Evolutionary conservation across 1,140 invertebrate species (phyloP).

Genomic region (Euura saliciscinereae): DNA sequence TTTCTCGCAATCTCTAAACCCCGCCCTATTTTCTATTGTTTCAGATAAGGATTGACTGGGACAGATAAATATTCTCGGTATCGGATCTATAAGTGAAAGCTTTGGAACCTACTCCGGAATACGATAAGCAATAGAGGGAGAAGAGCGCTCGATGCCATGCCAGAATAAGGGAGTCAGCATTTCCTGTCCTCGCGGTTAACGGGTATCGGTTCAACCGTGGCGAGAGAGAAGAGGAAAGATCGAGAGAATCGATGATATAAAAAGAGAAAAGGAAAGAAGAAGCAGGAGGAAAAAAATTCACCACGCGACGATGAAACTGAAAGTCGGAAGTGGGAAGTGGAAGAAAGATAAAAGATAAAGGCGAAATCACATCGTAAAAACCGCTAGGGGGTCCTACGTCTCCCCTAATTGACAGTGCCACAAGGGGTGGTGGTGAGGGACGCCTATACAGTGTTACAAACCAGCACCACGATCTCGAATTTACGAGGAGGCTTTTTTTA

Average conservation of each 20-base stretch:
- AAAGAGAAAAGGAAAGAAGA: background rate
- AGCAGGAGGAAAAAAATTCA: constrained; percentile 21
- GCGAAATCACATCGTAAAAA: constrained; percentile 36
- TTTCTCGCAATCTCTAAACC: no score
- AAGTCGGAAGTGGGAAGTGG: no score
- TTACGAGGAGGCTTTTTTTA: background rate
- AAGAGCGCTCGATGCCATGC: no score
- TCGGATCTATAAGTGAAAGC: no score
- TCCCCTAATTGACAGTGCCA: constrained; percentile 47
- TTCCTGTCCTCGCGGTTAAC: background rate
- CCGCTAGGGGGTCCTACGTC: constrained; percentile 36
- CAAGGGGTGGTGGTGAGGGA: background rate
- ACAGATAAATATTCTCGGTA: no score
- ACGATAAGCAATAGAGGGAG: no score
- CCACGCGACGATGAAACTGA: constrained; percentile 21
- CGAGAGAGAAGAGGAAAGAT: constrained; percentile 5
- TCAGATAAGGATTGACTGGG: no score
- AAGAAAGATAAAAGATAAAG: constrained; percentile 26
- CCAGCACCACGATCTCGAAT: background rate
- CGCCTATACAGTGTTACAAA: no score
- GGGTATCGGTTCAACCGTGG: background rate
- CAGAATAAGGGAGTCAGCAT: background rate
- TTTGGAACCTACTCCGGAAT: no score
- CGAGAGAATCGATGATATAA: background rate
- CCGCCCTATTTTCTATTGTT: no score